phyloP scores from a whole-genome alignment of 2,797 vertebrate genomes.

The Lutjanus argentimaculatus region DNA sequence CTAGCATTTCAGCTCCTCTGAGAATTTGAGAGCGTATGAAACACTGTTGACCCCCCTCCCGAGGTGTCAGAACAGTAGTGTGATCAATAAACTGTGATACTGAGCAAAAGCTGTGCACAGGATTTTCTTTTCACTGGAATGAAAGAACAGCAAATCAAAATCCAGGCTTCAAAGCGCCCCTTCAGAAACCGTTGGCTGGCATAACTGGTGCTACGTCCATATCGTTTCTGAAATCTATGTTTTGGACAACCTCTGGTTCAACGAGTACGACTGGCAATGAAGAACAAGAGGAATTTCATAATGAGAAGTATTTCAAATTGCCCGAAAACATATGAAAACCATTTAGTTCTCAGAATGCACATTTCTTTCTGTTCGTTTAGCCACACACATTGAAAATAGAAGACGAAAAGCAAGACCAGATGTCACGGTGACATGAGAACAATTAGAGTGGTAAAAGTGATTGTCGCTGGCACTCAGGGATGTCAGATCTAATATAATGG shows the following conservation, averaged over 20 bases:
- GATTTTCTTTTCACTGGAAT: too few species aligned
- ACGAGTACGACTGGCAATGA: slow-evolving; percentile 46
- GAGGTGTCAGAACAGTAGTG: too few species aligned
- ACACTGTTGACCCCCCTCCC: too few species aligned
- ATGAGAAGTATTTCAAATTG: slow-evolving; percentile 40
- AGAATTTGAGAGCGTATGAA: too few species aligned
- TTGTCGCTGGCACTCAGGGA: slow-evolving; percentile 26
- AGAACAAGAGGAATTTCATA: slow-evolving; percentile 32
- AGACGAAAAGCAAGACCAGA: slow-evolving; percentile 61
- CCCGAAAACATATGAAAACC: slow-evolving; percentile 59
- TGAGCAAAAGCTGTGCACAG: too few species aligned
- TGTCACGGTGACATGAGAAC: slow-evolving; percentile 55
- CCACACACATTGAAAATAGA: slow-evolving; percentile 49
- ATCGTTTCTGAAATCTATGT: slow-evolving; percentile 23
- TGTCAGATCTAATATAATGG: slow-evolving; percentile 40
- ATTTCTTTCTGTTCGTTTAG: slow-evolving; percentile 31
- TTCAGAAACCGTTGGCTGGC: slow-evolving; percentile 8
- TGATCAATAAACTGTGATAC: too few species aligned
- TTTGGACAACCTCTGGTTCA: slow-evolving; percentile 29
- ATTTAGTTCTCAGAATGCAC: slow-evolving; percentile 47
- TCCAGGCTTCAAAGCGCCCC: slow-evolving; percentile 2
- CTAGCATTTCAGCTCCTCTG: too few species aligned
- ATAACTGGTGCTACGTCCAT: not conserved
- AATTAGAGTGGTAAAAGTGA: slow-evolving; percentile 54
- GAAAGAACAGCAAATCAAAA: slow-evolving; percentile 7